A percentile compares a stretch with the other conserved stretches of the same genome.
phyloP scores from a whole-genome alignment of 64 coral and sea anemone genomes.

The Anthopleura sola region DNA sequence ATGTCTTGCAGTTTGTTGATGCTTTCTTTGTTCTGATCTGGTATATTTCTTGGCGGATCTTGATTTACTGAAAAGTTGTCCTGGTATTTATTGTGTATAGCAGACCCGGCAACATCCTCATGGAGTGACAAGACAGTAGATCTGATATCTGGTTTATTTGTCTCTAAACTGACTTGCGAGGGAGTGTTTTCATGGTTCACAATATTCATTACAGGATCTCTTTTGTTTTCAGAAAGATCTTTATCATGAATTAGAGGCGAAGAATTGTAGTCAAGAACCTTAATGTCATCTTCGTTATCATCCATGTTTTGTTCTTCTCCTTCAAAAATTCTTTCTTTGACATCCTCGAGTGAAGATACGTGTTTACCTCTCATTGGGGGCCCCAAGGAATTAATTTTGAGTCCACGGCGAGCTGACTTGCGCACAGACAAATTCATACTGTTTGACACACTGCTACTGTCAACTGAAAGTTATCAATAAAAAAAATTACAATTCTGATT shows the following conservation, averaged over 20 bases:
- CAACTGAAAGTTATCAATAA: conserved; percentile 5
- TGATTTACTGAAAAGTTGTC: not conserved
- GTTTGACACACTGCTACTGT: conserved; percentile 33
- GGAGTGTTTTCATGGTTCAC: not conserved
- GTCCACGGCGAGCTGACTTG: conserved; percentile 26
- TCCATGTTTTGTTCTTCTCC: conserved; percentile 27
- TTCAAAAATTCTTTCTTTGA: not conserved
- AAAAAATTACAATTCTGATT: not conserved
- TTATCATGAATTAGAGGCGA: not conserved
- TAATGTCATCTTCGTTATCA: conserved; percentile 2
- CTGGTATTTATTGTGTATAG: not conserved
- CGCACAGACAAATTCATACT: conserved; percentile 76
- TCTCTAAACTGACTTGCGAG: not conserved
- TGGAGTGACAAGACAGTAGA: not conserved
- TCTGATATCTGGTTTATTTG: not conserved
- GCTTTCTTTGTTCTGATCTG: not conserved
- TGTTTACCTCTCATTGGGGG: conserved; percentile 51
- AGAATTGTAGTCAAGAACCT: not conserved
- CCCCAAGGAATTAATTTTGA: conserved; percentile 28
- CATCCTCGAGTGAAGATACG: conserved; percentile 28
- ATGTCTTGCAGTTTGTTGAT: not conserved
- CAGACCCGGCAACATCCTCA: not conserved
- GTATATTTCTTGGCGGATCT: not conserved
- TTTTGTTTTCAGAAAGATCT: not conserved
- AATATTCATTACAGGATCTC: not conserved